phyloP scores from a whole-genome alignment of 2,113 vertebrate genomes.

The Morone chrysops region DNA sequence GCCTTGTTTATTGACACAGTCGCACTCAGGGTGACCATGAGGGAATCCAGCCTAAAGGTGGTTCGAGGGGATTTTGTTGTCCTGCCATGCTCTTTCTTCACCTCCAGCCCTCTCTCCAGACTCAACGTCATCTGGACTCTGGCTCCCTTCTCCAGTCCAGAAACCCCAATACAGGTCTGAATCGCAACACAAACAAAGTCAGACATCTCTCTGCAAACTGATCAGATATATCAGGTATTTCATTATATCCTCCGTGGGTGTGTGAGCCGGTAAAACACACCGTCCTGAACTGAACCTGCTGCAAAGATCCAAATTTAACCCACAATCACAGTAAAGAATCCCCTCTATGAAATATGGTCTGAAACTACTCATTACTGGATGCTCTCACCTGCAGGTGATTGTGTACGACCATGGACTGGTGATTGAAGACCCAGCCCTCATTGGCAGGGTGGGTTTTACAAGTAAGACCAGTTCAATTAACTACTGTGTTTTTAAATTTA shows the following conservation, averaged over 20 bases:
- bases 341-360: background rate
- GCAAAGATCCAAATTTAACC: background rate
- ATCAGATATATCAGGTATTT: background rate
- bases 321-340: background rate
- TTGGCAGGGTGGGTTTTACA: constrained; percentile 83
- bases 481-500: background rate
- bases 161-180: constrained; percentile 82
- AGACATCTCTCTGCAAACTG: background rate
- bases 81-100: constrained; percentile 86
- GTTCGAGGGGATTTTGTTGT: constrained; percentile 79
- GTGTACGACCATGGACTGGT: constrained; percentile 86
- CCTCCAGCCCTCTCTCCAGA: constrained; percentile 78
- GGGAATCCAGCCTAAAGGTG: constrained; percentile 79
- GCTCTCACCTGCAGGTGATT: constrained; percentile 80
- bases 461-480: constrained; percentile 39
- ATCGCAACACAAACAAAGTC: background rate
- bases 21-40: constrained; percentile 82
- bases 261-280: too few relatives aligned
- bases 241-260: too few relatives aligned
- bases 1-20: constrained; percentile 16
- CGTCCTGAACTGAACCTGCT: too few relatives aligned
- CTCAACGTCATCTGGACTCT: constrained; percentile 89
- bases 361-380: background rate
- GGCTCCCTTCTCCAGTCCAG: constrained; percentile 79
- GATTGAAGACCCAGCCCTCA: constrained; percentile 83